These are phyloP conservation scores for Arremon brunneinucha DNA, from an alignment of 2,797 vertebrate genomes.

Conservation along the genomic window DNA sequence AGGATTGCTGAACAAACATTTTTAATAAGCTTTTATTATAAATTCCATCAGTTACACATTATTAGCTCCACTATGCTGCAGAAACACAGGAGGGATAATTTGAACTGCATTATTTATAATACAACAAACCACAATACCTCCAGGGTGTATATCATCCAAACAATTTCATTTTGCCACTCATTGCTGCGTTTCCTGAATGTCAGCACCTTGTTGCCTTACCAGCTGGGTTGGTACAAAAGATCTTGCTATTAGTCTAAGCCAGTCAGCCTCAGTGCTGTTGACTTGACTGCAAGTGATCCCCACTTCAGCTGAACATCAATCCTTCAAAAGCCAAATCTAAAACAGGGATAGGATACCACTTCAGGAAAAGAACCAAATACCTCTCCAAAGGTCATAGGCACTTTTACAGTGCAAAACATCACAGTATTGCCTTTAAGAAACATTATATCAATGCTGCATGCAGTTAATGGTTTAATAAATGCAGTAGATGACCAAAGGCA, in stretches of 20 bases:
- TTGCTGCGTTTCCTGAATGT: slow-evolving; percentile 41
- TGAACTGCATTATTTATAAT: slow-evolving; percentile 59
- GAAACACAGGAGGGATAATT: slow-evolving; percentile 41
- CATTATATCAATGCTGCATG: not conserved
- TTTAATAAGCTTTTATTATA: slow-evolving; percentile 70
- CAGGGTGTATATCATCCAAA: slow-evolving; percentile 1
- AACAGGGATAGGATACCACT: not conserved
- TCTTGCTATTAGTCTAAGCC: not conserved
- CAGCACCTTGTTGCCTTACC: not conserved
- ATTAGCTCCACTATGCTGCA: slow-evolving; percentile 55
- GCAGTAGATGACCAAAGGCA: not conserved
- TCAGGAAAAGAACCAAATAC: not conserved
- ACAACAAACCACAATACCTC: slow-evolving; percentile 41
- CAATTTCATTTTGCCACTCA: slow-evolving; percentile 14
- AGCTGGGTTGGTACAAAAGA: not conserved
- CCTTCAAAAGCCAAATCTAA: not conserved
- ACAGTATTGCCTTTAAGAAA: not conserved
- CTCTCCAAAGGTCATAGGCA: not conserved
- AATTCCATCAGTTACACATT: slow-evolving; percentile 72
- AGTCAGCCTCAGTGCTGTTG: not conserved
- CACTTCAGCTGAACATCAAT: not conserved
- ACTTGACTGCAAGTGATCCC: not conserved
- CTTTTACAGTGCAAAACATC: not conserved
- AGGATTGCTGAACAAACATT: slow-evolving; percentile 68
- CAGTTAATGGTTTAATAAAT: not conserved